Evolutionary conservation across 1,140 invertebrate species (phyloP).

Genomic region (fruit fly (Drosophila melanogaster)): Release_6_plus_ISO1_MT NT_037436.4:12060501-12061000

Average conservation of each 20-base stretch:
- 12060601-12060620: slow-evolving; percentile 70
- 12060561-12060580: slow-evolving; percentile 72
- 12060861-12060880: not conserved
- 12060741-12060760: slow-evolving; percentile 7
- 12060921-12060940: too few species aligned
- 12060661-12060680: slow-evolving; percentile 52
- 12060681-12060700: slow-evolving; percentile 78
- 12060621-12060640: slow-evolving; percentile 49
- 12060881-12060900: not conserved
- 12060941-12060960: too few species aligned
- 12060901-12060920: not conserved
- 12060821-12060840: slow-evolving; percentile 3
- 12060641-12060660: slow-evolving; percentile 64
- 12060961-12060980: slow-evolving; percentile 53
- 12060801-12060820: slow-evolving; percentile 22
- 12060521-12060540: not conserved
- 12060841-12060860: not conserved
- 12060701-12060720: slow-evolving; percentile 64
- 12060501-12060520: not conserved
- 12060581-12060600: slow-evolving; percentile 72
- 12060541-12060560: slow-evolving; percentile 29
- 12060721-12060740: slow-evolving; percentile 54
- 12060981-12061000: slow-evolving; percentile 72
- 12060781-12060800: slow-evolving; percentile 3
- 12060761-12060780: slow-evolving; percentile 30